These are phyloP conservation scores for Sesamia inferens DNA, from an alignment of 2,888 invertebrate genomes.

Conservation along the genomic window DNA sequence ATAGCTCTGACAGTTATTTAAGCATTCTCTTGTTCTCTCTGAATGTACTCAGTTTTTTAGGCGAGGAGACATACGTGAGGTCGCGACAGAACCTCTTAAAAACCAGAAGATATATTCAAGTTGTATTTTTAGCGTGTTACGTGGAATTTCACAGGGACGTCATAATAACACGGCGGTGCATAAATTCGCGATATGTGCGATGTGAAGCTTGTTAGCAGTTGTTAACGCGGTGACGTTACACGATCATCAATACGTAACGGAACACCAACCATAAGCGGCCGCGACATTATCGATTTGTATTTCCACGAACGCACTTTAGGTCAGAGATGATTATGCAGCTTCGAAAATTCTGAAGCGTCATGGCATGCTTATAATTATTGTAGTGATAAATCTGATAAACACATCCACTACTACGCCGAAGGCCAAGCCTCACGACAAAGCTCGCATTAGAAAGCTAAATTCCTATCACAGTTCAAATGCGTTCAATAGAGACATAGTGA, in stretches of 20 bases:
- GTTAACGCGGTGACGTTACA: conserved; percentile 73
- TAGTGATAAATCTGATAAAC: conserved; percentile 80
- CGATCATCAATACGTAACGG: conserved; percentile 71
- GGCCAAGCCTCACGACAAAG: conserved; percentile 77
- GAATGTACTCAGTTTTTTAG: conserved; percentile 69
- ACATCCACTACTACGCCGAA: conserved; percentile 68
- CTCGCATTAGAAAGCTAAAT: conserved; percentile 84
- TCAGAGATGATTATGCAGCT: conserved; percentile 75
- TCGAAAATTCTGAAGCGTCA: conserved; percentile 71
- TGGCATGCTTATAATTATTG: conserved; percentile 80
- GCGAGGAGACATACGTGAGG: conserved; percentile 67
- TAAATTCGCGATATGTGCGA: conserved; percentile 65
- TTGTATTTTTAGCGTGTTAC: conserved; percentile 59
- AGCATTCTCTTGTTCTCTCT: conserved; percentile 77
- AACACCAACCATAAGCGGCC: conserved; percentile 56
- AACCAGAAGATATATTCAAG: conserved; percentile 57
- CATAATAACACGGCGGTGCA: conserved; percentile 64
- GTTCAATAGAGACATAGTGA: conserved; percentile 75
- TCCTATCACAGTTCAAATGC: conserved; percentile 79
- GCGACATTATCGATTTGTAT: conserved; percentile 72
- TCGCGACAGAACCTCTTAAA: conserved; percentile 67
- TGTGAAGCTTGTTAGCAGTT: conserved; percentile 75
- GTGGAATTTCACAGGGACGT: conserved; percentile 62
- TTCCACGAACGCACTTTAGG: conserved; percentile 67
- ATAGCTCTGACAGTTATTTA: conserved; percentile 83